Conservation (phyloP, 2,113 vertebrate genomes). For the Pterophyllum scalare region DNA sequence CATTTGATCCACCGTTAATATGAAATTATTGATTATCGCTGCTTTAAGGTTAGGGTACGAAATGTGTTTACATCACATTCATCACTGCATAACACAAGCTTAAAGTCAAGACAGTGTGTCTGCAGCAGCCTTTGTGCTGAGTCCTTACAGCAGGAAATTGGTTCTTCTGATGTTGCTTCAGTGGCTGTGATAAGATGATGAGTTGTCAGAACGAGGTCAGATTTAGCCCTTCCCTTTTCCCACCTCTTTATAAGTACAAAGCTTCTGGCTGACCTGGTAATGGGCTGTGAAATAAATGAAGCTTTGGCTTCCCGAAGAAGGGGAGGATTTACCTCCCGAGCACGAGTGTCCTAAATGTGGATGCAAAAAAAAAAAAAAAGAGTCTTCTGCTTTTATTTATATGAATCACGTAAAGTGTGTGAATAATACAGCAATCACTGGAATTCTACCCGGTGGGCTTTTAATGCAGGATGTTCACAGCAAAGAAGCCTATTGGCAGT, state of each 20-base stretch:
- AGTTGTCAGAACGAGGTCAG: conserved; percentile 60
- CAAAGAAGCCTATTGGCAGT: conserved; percentile 17
- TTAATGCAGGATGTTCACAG: conserved; percentile 25
- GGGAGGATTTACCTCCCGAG: background rate
- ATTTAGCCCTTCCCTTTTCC: conserved; percentile 33
- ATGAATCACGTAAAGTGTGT: conserved; percentile 8
- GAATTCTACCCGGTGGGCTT: conserved; percentile 18
- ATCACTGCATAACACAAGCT: background rate
- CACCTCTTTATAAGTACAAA: conserved; percentile 40
- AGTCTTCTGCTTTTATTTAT: conserved; percentile 11
- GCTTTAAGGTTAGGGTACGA: background rate
- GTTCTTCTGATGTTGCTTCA: conserved; percentile 42
- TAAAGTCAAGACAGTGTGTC: conserved; percentile 24
- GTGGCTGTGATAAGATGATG: conserved; percentile 41
- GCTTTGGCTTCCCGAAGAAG: conserved; percentile 1
- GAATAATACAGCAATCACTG: conserved; percentile 36
- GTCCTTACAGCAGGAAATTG: conserved; percentile 38
- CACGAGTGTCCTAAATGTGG: conserved; percentile 8
- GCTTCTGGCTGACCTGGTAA: conserved; percentile 25
- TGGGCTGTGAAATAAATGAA: conserved; percentile 42
- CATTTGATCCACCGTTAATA: background rate
- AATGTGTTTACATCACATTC: background rate
- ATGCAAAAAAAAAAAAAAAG: too few species aligned
- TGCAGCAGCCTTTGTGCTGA: conserved; percentile 5
- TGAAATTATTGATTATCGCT: background rate